Percentiles rank a stretch among this genome's conserved stretches.
Conservation (phyloP, 2,888 invertebrate genomes). For the Halictus ligatus region DNA sequence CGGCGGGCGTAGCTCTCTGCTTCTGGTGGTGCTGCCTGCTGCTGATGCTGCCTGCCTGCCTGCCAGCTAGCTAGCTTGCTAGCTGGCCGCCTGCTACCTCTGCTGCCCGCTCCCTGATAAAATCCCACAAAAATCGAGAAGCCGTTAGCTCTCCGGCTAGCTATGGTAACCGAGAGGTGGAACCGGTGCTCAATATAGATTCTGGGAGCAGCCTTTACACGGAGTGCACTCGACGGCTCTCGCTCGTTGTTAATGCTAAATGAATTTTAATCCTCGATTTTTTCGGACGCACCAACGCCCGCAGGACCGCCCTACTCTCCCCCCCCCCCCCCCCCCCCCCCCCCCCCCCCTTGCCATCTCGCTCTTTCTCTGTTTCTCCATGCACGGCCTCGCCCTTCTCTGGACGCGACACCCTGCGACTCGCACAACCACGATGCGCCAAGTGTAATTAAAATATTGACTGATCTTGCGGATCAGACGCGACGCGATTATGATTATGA, state of each 20-base stretch:
- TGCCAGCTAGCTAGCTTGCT: too few species aligned
- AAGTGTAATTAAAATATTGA: constrained; percentile 53
- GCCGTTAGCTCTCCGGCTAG: constrained; percentile 75
- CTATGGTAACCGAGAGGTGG: constrained; percentile 70
- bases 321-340: neutral
- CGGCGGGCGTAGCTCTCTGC: constrained; percentile 67
- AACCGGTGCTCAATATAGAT: constrained; percentile 72
- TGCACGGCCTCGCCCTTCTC: neutral
- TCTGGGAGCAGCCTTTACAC: constrained; percentile 71
- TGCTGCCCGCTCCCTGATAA: constrained; percentile 75
- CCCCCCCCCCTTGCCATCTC: neutral
- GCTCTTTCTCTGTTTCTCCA: neutral
- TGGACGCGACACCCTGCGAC: neutral
- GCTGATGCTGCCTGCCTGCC: constrained; percentile 52
- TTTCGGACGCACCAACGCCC: constrained; percentile 42
- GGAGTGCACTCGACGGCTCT: constrained; percentile 58
- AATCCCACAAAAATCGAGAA: constrained; percentile 78
- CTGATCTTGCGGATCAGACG: constrained; percentile 32
- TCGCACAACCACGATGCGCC: neutral
- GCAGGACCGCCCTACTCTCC: constrained; percentile 32
- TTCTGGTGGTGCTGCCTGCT: constrained; percentile 28
- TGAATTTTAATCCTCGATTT: constrained; percentile 61
- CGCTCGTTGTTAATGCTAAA: constrained; percentile 68
- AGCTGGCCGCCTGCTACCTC: constrained; percentile 2
- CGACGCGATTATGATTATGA: neutral